Conservation (phyloP, 92 coral and sea anemone genomes). For the Phenganax marumi region DNA sequence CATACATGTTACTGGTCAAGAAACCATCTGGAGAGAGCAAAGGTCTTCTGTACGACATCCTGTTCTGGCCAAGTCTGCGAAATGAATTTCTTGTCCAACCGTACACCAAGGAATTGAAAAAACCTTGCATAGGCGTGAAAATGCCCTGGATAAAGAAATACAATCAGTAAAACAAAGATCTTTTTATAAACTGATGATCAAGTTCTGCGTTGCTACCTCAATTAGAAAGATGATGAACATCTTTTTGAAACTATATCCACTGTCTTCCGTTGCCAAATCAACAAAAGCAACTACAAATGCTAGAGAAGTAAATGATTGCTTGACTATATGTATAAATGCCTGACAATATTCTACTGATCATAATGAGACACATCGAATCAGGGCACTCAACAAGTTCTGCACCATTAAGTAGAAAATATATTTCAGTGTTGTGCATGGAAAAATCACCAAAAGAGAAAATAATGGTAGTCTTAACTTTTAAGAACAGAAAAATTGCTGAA, state of each 20-base stretch:
- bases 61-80: constrained; percentile 59
- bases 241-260: constrained; percentile 32
- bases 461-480: background rate
- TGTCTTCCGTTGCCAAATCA: constrained; percentile 39
- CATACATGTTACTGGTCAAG: constrained; percentile 4
- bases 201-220: constrained; percentile 30
- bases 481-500: too few relatives aligned
- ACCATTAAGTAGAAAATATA: background rate
- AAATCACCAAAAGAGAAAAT: background rate
- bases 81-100: constrained; percentile 93
- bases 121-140: constrained; percentile 95
- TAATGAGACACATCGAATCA: background rate
- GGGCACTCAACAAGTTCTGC: background rate
- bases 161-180: background rate
- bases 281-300: constrained; percentile 58
- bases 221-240: constrained; percentile 49
- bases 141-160: constrained; percentile 61
- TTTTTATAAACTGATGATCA: background rate
- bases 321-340: background rate
- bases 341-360: background rate
- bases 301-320: background rate
- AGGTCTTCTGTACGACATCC: constrained; percentile 31
- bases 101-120: constrained; percentile 84
- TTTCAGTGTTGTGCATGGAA: background rate
- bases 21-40: constrained; percentile 24